A percentile compares a stretch with the other conserved stretches of the same genome.
These are phyloP conservation scores for Bufo gargarizans DNA, from an alignment of 2,113 vertebrate genomes.

Conservation along the genomic window DNA sequence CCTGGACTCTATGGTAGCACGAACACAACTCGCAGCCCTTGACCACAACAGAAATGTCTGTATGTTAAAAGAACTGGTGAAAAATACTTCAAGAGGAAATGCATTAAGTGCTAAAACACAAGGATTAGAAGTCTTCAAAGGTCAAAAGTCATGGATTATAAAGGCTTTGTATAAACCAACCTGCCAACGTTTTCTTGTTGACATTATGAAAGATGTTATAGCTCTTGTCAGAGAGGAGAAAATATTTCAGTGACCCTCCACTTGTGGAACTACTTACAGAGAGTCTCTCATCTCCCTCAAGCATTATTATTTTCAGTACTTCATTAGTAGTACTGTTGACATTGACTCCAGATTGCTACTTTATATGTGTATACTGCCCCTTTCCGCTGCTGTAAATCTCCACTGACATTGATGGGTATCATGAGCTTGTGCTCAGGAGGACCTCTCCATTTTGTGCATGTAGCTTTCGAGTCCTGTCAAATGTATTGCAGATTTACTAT, in stretches of 20 bases:
- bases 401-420: too few relatives aligned
- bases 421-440: too few relatives aligned
- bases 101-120: background rate
- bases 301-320: too few relatives aligned
- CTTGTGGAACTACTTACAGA: too few relatives aligned
- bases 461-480: too few relatives aligned
- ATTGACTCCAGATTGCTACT: too few relatives aligned
- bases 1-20: background rate
- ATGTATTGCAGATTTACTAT: too few relatives aligned
- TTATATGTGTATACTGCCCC: too few relatives aligned
- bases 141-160: background rate
- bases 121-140: background rate
- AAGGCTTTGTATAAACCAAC: background rate
- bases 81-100: background rate
- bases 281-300: too few relatives aligned
- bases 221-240: background rate
- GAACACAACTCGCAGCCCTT: background rate
- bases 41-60: slow-evolving; percentile 9
- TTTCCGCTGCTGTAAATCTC: too few relatives aligned
- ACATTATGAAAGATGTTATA: slow-evolving; percentile 2
- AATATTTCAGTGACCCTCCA: background rate
- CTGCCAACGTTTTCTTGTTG: background rate
- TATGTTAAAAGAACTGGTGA: background rate
- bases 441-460: too few relatives aligned
- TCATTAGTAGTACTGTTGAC: too few relatives aligned